Evolutionary conservation across 2,888 invertebrate genomes (phyloP).

Genomic region (Trichopoda pennipes): DNA sequence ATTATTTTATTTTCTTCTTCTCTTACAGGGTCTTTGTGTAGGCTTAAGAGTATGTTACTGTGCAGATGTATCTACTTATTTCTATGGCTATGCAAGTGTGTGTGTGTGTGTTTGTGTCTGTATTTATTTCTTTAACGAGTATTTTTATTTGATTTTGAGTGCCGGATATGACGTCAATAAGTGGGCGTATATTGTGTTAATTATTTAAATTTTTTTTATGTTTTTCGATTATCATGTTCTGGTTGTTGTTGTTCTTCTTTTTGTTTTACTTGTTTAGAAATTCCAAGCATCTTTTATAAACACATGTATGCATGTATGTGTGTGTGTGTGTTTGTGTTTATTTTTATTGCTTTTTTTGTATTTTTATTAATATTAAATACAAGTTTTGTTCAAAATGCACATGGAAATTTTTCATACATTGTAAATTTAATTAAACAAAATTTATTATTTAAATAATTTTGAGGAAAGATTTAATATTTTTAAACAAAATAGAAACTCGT

Average conservation of each 20-base stretch:
- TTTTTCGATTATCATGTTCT: conserved; percentile 65
- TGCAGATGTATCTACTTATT: neutral
- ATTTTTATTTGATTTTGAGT: conserved; percentile 69
- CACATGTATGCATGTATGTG: conserved; percentile 7
- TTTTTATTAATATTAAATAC: conserved; percentile 28
- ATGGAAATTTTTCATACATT: conserved; percentile 8
- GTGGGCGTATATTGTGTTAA: conserved; percentile 79
- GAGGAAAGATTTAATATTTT: neutral
- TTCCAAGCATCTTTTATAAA: conserved; percentile 58
- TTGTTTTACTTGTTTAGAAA: conserved; percentile 52
- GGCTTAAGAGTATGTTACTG: neutral
- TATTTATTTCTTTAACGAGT: conserved; percentile 32
- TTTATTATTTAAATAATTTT: neutral
- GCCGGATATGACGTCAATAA: conserved; percentile 81
- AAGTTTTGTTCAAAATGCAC: conserved; percentile 40
- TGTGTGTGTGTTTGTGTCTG: neutral
- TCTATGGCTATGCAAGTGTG: too few species aligned
- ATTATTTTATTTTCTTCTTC: neutral
- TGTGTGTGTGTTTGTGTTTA: neutral
- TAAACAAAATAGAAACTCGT: too few species aligned
- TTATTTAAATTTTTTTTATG: conserved; percentile 71
- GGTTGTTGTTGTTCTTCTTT: conserved; percentile 56
- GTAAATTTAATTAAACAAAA: neutral
- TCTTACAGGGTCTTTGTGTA: conserved; percentile 13
- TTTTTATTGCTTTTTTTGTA: conserved; percentile 23